A percentile compares a stretch with the other conserved stretches of the same genome.
Evolutionary conservation across 2,113 vertebrate genomes (phyloP).

Genomic region (chimpanzee (Pan troglodytes)): NHGRI_mPanTro3-v2.1_pri NC_086015.1:38071501-38072000

Average conservation of each 20-base stretch:
- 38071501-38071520: background rate
- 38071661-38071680: background rate
- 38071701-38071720: background rate
- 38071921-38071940: background rate
- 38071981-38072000: slow-evolving; percentile 1
- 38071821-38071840: background rate
- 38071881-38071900: background rate
- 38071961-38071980: background rate
- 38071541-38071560: background rate
- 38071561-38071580: background rate
- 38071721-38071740: slow-evolving; percentile 13
- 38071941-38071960: background rate
- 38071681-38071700: background rate
- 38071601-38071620: background rate
- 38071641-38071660: background rate
- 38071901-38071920: background rate
- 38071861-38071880: background rate
- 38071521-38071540: background rate
- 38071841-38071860: background rate
- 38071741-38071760: background rate
- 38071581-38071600: slow-evolving; percentile 6
- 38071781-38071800: slow-evolving; percentile 2
- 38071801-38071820: background rate
- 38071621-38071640: background rate
- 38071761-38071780: background rate